Evolutionary conservation across 2,888 invertebrate species (phyloP), one percentile per base, ranked within the genome.

Genomic region (Crocallis elinguaria): DNA sequence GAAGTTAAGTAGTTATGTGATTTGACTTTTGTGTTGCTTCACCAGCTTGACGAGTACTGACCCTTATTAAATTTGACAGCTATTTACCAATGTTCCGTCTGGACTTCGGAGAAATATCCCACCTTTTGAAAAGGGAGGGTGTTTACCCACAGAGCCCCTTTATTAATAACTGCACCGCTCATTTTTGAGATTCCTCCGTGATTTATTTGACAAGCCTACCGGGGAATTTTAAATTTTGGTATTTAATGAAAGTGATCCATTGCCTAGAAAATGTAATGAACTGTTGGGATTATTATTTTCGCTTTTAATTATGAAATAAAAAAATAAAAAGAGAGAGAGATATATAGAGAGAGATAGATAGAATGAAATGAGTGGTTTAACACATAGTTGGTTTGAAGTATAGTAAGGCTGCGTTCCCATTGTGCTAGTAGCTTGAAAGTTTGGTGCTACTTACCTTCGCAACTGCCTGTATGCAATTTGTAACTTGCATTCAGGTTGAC

Each of bases 51-150:
- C 17, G 29, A 5, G 6, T 38, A 11, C n/a, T 38, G 21, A 41
- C 21, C 41, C 8, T 48, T 17, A 36, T 45, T 45, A 27, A 36
- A 45, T 70, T 67, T 69, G 64, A 68, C 65, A 59, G 65, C 39
- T 44, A 63, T 66, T 65, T 63, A 55, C 48, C 49, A 43, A 65
- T 43, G 39, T 68, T 49, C 49, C 32, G 12, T 43, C 53, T 46
- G 44, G 37, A 53, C 50, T 53, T 25, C 48, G 17, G 37, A 52
- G 57, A 52, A 62, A 60, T 59, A 61, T 64, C 57, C 49, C 49
- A 35, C 62, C 56, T 55, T 61, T 57, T 54, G 39, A 66, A 65
- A 53, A 43, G 58, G 55, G 52, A 58, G 54, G 45, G 54, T 51
- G 46, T 57, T 61, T 61, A 49, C 7, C 43, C 27, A 43, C 37